These are phyloP conservation scores for Canis aureus DNA, from an alignment of 2,113 vertebrate species.

Conservation along the genomic window DNA sequence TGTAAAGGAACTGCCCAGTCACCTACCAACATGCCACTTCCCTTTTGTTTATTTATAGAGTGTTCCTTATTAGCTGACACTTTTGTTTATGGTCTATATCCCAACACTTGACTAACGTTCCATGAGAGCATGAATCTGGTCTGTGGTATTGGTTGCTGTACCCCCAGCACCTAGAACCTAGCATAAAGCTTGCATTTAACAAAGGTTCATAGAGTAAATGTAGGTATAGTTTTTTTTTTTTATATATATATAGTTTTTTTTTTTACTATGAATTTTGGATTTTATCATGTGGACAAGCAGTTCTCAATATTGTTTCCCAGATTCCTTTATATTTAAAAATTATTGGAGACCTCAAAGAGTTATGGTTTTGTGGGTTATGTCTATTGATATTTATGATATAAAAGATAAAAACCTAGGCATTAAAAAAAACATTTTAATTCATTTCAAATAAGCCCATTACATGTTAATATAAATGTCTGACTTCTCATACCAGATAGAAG, in stretches of 20 bases:
- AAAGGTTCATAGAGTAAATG: constrained; percentile 1
- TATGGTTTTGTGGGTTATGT: background rate
- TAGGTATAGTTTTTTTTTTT: background rate
- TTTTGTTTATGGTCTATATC: background rate
- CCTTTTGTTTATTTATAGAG: background rate
- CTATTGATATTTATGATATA: constrained; percentile 5
- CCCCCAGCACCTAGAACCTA: background rate
- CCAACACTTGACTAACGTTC: background rate
- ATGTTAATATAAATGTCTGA: background rate
- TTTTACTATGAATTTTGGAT: constrained; percentile 5
- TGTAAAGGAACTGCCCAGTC: background rate
- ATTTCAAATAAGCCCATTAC: background rate
- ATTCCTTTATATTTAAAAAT: background rate
- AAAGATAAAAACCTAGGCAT: constrained; percentile 35
- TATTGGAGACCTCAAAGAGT: background rate
- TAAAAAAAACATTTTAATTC: background rate
- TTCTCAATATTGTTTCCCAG: background rate
- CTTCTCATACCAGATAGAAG: background rate
- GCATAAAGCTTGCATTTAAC: background rate
- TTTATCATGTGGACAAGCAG: background rate
- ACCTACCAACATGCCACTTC: background rate
- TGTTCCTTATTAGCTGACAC: background rate
- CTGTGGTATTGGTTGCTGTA: background rate
- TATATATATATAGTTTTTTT: background rate
- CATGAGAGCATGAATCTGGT: background rate